These are phyloP conservation scores for Dorcus hopei DNA, from an alignment of 2,888 invertebrate species.

Conservation along the genomic window DNA sequence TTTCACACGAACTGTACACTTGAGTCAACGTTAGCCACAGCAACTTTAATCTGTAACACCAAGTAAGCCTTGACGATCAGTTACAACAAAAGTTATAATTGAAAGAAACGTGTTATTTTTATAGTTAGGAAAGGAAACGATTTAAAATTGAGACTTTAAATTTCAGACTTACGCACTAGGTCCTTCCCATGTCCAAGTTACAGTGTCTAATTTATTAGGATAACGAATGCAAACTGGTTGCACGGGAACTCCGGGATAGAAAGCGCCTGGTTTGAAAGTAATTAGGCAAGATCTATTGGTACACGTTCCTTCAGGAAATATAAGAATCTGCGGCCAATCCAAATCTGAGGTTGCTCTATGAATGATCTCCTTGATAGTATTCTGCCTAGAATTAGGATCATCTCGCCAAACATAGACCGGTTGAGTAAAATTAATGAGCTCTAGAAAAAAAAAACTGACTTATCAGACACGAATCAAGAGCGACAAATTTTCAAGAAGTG, in stretches of 20 bases:
- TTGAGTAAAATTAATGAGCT: conserved; percentile 89
- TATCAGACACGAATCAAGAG: neutral
- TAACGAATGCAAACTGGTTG: conserved; percentile 92
- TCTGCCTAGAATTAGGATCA: conserved; percentile 87
- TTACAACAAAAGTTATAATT: neutral
- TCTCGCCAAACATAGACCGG: conserved; percentile 93
- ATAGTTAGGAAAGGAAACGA: neutral
- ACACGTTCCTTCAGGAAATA: conserved; percentile 96
- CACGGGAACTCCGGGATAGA: conserved; percentile 92
- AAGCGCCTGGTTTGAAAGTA: conserved; percentile 88
- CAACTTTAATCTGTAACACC: conserved; percentile 65
- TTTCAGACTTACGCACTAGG: conserved; percentile 78
- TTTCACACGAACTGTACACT: conserved; percentile 82
- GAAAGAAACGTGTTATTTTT: neutral
- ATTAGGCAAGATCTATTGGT: conserved; percentile 90
- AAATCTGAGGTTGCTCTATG: conserved; percentile 77
- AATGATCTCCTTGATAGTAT: conserved; percentile 86
- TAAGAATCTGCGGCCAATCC: conserved; percentile 90
- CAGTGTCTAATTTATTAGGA: conserved; percentile 83
- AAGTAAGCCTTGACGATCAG: neutral
- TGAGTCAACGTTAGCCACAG: conserved; percentile 88
- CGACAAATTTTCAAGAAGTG: conserved; percentile 6
- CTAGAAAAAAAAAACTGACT: conserved; percentile 50
- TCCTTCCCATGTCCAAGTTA: conserved; percentile 94
- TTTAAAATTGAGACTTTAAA: too few species aligned